A percentile compares a stretch with the other conserved stretches of the same genome.
phyloP scores from a whole-genome alignment of 2,113 vertebrate genomes.

The Oncorhynchus kisutch region DNA sequence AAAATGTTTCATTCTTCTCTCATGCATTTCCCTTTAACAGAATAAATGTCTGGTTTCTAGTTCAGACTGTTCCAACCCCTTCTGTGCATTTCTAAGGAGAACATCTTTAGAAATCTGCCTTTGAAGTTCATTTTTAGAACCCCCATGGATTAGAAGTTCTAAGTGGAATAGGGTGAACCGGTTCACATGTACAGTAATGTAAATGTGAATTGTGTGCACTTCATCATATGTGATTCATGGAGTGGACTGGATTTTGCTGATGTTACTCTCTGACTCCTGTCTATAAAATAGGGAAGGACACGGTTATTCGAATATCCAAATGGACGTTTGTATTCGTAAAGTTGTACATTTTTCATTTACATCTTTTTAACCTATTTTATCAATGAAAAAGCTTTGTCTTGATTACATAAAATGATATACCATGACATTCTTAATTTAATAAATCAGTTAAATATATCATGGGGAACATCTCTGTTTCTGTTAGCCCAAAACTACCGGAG shows the following conservation, averaged over 20 bases:
- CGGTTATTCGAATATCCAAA: too few relatives aligned
- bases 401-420: too few relatives aligned
- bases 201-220: constrained; percentile 31
- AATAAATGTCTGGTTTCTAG: background rate
- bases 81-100: constrained; percentile 20
- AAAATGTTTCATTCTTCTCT: background rate
- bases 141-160: constrained; percentile 49
- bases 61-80: background rate
- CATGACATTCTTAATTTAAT: too few relatives aligned
- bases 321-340: too few relatives aligned
- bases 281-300: too few relatives aligned
- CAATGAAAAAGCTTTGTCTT: too few relatives aligned
- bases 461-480: too few relatives aligned
- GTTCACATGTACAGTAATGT: constrained; percentile 56
- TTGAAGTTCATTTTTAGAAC: constrained; percentile 57
- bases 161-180: constrained; percentile 59
- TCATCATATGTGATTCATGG: background rate
- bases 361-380: too few relatives aligned
- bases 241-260: constrained; percentile 42
- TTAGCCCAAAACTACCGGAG: too few relatives aligned
- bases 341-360: too few relatives aligned
- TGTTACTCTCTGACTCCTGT: too few relatives aligned
- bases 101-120: constrained; percentile 24
- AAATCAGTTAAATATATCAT: too few relatives aligned
- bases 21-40: background rate